Evolutionary conservation across 2,888 invertebrate genomes (phyloP), one percentile per base, ranked within the genome.

Genomic region (Machimus atricapillus): DNA sequence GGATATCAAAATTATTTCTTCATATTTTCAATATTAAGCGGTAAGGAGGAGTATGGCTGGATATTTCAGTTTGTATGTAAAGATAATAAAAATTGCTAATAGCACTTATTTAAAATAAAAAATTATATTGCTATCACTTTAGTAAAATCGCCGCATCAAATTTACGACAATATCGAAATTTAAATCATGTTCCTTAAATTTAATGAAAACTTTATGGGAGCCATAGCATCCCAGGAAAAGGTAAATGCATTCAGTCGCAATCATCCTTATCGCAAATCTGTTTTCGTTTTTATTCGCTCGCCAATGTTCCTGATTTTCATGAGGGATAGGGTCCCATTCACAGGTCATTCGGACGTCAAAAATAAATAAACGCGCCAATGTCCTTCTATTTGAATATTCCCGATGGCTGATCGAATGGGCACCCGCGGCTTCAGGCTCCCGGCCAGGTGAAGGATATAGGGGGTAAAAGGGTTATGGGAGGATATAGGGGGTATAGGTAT

Each of bases 291-390:
- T 78, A 66, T 40, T 43, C 78, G 43, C 3, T 46, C 37, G 43
- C 37, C 43, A 43, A 78, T 78, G 43, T 78, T 78, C 23, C 43
- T 43, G 78, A 78, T 78, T 78, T 43, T n/a, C 78, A 37, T 23
- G 78, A 23, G 78, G 19, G 23, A n/a, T n/a, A 78, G 19, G 37
- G 19, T 12, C 78, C 23, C 43, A 78, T 78, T 23, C 40, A 37
- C 40, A 43, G 43, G 23, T 78, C 40, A 78, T 78, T 23, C 40
- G 78, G 23, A 78, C 37, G 78, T 43, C 78, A 78, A 52, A 79
- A 79, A 79, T 79, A 79, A 79, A 79, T 79, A 52, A 79, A 79
- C 46, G 79, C 52, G 27, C 52, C 31, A 7, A 40, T 46, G 31
- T 79, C 31, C 52, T 56, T 79, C 52, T 46, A 31, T 79, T 79